Evolutionary conservation across 2,888 invertebrate genomes (phyloP).

Genomic region (Torymus texanus): DNA sequence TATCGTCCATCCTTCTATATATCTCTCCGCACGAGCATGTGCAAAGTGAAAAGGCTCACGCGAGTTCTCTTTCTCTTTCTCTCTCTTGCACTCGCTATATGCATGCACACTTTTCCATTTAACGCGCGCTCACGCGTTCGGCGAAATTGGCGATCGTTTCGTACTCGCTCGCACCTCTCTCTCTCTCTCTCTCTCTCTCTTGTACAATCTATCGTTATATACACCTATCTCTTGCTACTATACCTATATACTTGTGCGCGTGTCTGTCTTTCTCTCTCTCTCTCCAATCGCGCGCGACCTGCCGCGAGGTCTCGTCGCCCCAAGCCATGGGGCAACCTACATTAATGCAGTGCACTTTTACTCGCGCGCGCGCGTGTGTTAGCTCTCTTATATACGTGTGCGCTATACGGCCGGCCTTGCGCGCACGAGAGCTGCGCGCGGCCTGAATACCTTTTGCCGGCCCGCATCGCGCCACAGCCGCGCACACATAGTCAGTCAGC

Average conservation of each 20-base stretch:
- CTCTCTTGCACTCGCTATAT: too few species aligned
- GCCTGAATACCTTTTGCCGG: constrained; percentile 66
- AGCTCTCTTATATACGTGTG: constrained; percentile 11
- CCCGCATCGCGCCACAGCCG: too few species aligned
- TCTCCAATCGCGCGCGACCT: constrained; percentile 30
- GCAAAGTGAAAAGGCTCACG: too few species aligned
- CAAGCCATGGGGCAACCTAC: constrained; percentile 69
- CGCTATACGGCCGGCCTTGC: constrained; percentile 63
- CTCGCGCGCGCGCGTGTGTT: constrained; percentile 59
- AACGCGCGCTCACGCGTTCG: constrained; percentile 10
- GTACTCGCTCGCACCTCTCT: constrained; percentile 1
- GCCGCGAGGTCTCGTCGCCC: constrained; percentile 60
- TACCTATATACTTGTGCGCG: not conserved
- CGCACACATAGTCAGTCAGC: not conserved
- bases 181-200: constrained; percentile 20
- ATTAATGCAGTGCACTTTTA: constrained; percentile 70
- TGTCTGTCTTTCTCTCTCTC: too few species aligned
- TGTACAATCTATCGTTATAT: not conserved
- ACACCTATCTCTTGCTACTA: not conserved
- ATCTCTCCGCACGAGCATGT: too few species aligned
- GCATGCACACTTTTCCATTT: not conserved
- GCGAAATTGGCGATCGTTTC: constrained; percentile 38
- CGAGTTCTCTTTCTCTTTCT: too few species aligned
- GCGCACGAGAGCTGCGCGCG: constrained; percentile 55
- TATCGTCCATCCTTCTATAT: too few species aligned